Base-by-base conservation (phyloP, 2,113 vertebrate genomes). In the Xiphophorus maculatus region DNA sequence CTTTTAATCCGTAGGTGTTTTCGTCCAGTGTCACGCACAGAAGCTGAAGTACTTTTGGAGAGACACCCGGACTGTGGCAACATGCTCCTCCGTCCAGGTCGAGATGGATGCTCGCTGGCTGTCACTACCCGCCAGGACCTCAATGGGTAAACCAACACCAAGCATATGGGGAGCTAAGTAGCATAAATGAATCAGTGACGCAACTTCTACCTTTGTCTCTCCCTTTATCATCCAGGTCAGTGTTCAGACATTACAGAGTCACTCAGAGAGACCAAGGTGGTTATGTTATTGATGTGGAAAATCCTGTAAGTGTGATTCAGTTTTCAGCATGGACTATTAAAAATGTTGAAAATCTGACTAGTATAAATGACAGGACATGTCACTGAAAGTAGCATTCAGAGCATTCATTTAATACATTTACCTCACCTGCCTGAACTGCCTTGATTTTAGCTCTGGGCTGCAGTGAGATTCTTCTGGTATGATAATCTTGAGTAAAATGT, bases 161-260 rank as follows among this genome's bases (percentile, higher is more conserved):
- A 66, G 81, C 62, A 63, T 70, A 11, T 63, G 61, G 51, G 51
- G 19, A n/a, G 11, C 19, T 19, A 66, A 40, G 44, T 62, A 73
- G 40, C 37, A 54, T 58, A 72, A 64, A 15, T 32, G 17, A 17
- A 27, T 35, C 25, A 33, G 0, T 27, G 11, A 48, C 29, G 13
- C 4, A 11, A 7, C 51, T n/a, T 17, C 40, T 29, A 62, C 14
- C 17, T 37, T 22, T 72, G 30, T 69, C 1, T 67, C 6, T 76
- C 11, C 64, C 28, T 76, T 64, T 64, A 37, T 51, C 2, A 71
- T 88, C 9, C 76, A 88, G 82, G 0, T 93, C 92, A 0, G 91
- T 95, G 33, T 84, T 96, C 85, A 94, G 94, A 86, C 96, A 97
- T 91, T 97, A 97, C 89, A 95, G 93, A 35, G 95, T 97, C 84